Evolutionary conservation across 2,797 vertebrate genomes (phyloP).

Genomic region (Betta splendens): DNA sequence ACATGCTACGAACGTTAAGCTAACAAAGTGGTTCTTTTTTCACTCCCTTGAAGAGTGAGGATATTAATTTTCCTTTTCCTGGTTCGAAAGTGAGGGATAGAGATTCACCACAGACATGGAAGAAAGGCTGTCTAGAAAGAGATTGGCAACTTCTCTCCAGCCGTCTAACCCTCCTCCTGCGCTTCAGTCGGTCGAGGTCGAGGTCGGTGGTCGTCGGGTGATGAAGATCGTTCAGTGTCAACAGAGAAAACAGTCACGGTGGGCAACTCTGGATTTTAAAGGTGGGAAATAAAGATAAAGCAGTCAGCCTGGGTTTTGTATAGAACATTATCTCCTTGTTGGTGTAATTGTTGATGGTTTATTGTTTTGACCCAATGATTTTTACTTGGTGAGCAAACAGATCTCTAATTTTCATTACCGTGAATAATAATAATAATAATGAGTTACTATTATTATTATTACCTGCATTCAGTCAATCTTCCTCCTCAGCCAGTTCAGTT

Average conservation of each 20-base stretch:
- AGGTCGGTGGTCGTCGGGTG: conserved; percentile 45
- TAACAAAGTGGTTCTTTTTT: conserved; percentile 79
- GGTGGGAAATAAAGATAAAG: conserved; percentile 13
- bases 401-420: not conserved
- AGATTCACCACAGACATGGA: conserved; percentile 63
- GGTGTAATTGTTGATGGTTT: not conserved
- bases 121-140: conserved; percentile 47
- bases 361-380: conserved; percentile 1
- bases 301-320: conserved; percentile 11
- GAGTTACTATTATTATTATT: conserved; percentile 56
- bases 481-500: conserved; percentile 94
- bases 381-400: no score
- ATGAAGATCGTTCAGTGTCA: conserved; percentile 43
- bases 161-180: conserved; percentile 17
- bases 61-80: conserved; percentile 55
- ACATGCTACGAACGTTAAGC: conserved; percentile 73
- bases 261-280: conserved; percentile 61
- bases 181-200: conserved; percentile 55
- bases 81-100: conserved; percentile 57
- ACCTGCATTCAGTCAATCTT: conserved; percentile 80
- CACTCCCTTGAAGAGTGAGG: conserved; percentile 56
- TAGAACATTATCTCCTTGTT: rapidly evolving
- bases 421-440: conserved; percentile 33
- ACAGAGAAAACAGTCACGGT: conserved; percentile 48
- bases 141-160: conserved; percentile 30